These are phyloP conservation scores for Nomada hirtipes DNA, from an alignment of 2,888 invertebrate species.

Conservation along the genomic window DNA sequence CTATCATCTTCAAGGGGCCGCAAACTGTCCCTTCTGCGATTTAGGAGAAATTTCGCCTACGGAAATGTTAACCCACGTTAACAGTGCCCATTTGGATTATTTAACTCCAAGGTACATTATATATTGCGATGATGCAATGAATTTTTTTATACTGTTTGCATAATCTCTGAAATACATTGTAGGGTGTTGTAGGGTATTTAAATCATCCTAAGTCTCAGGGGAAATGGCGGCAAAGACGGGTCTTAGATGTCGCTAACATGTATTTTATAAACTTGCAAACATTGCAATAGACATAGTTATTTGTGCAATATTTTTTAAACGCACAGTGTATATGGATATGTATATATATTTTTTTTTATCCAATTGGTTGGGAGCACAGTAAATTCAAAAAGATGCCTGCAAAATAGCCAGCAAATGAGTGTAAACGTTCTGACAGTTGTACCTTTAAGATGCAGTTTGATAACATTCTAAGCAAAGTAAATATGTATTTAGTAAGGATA, in stretches of 20 bases:
- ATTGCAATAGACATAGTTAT: background rate
- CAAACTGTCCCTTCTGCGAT: conserved; percentile 93
- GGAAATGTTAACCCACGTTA: conserved; percentile 92
- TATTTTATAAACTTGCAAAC: conserved; percentile 16
- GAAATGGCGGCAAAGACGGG: conserved; percentile 46
- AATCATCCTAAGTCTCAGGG: conserved; percentile 9
- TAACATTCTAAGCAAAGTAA: background rate
- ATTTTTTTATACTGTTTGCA: background rate
- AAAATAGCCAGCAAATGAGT: too few relatives aligned
- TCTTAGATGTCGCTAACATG: conserved; percentile 51
- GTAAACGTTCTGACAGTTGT: background rate
- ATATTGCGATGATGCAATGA: background rate
- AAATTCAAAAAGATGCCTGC: too few relatives aligned
- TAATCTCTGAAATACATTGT: too few relatives aligned
- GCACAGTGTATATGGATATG: too few relatives aligned
- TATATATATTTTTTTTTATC: background rate
- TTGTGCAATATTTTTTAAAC: background rate
- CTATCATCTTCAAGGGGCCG: conserved; percentile 91
- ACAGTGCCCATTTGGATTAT: conserved; percentile 93
- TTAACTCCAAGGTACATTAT: conserved; percentile 86
- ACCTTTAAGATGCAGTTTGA: background rate
- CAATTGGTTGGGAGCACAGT: background rate
- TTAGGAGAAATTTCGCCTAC: conserved; percentile 90
- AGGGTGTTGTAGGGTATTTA: background rate
- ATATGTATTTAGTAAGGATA: background rate